A percentile compares a stretch with the other conserved stretches of the same genome.
phyloP scores from a whole-genome alignment of 1,140 invertebrate species.

The Caerostris darwini region DNA sequence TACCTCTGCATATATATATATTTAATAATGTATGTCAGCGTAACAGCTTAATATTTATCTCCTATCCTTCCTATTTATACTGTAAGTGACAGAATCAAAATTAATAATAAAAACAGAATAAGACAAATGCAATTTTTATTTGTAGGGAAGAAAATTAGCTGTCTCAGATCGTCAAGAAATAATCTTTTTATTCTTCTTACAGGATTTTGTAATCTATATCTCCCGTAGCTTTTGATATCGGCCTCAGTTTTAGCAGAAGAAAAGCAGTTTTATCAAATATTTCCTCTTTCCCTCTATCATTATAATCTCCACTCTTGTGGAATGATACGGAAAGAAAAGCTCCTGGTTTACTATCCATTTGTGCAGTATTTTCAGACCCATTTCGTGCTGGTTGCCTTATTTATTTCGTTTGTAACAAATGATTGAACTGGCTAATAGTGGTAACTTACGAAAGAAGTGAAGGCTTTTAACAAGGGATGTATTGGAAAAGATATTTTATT shows the following conservation, averaged over 20 bases:
- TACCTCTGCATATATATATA: not conserved
- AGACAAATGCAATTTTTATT: not conserved
- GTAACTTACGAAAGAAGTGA: slow-evolving; percentile 14
- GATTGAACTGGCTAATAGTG: slow-evolving; percentile 44
- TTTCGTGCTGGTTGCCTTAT: slow-evolving; percentile 34
- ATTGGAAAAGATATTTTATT: not conserved
- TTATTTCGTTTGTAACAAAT: slow-evolving; percentile 47
- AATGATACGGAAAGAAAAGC: slow-evolving; percentile 33
- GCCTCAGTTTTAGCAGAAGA: not conserved
- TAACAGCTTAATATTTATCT: no score
- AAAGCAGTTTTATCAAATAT: slow-evolving; percentile 32
- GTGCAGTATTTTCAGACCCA: not conserved
- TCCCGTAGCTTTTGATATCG: not conserved
- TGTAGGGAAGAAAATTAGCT: not conserved
- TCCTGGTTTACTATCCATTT: slow-evolving; percentile 1
- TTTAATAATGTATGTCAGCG: no score
- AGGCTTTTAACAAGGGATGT: not conserved
- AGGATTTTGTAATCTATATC: slow-evolving; percentile 5
- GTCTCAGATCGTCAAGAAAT: slow-evolving; percentile 8
- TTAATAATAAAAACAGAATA: not conserved
- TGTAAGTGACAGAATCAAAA: not conserved
- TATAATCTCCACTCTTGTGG: slow-evolving; percentile 52
- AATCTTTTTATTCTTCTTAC: not conserved
- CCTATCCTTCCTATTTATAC: no score
- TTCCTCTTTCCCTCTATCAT: not conserved